Percentiles rank a stretch among this genome's conserved stretches.
These are phyloP conservation scores for Spinus olivaceus DNA, from an alignment of 2,797 vertebrate genomes.

Conservation along the genomic window DNA sequence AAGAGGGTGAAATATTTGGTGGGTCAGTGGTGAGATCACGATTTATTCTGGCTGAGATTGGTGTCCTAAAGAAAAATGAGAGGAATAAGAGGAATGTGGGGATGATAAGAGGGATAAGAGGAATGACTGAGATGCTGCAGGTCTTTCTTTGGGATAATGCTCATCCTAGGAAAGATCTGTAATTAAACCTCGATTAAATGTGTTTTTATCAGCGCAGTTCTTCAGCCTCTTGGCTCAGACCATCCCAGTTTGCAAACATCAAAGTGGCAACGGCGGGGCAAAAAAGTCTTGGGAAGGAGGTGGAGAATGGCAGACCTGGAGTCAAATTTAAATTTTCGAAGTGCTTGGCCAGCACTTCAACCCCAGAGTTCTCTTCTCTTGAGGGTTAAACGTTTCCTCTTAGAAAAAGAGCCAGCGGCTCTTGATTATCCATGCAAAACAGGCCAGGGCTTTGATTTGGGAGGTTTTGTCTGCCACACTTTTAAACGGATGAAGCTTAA, in stretches of 20 bases:
- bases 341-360: background rate
- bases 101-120: background rate
- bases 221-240: background rate
- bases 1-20: background rate
- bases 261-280: background rate
- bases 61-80: background rate
- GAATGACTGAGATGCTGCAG: background rate
- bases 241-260: background rate
- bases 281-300: background rate
- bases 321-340: background rate
- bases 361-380: background rate
- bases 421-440: constrained; percentile 54
- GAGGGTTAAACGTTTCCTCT: background rate
- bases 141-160: background rate
- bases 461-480: constrained; percentile 40
- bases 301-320: background rate
- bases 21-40: background rate
- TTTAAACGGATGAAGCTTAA: background rate
- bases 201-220: background rate
- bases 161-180: background rate
- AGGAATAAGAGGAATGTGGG: background rate
- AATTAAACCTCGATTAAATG: rapidly evolving
- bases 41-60: background rate
- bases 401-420: constrained; percentile 7
- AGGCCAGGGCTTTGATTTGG: constrained; percentile 35